Percentiles rank a stretch among this genome's conserved stretches.
phyloP scores from a whole-genome alignment of 1,140 invertebrate species.

The Drosophila prosaltans region DNA sequence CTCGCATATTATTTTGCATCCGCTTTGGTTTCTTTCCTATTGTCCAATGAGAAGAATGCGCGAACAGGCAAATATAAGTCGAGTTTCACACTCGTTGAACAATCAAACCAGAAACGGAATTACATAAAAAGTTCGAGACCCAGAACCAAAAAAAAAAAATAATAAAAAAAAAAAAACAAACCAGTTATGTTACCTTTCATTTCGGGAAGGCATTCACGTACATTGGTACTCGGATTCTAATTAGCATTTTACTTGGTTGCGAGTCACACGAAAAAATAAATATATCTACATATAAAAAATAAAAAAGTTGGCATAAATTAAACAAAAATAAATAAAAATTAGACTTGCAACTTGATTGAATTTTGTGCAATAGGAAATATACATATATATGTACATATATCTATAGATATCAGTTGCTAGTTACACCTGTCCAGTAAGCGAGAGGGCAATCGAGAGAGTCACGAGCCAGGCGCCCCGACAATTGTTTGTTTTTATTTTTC shows the following conservation, averaged over 20 bases:
- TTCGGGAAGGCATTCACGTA: constrained; percentile 19
- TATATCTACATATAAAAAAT: background rate
- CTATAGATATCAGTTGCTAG: background rate
- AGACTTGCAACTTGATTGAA: constrained; percentile 13
- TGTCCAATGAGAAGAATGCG: constrained; percentile 7
- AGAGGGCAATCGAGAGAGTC: constrained; percentile 2
- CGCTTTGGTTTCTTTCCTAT: constrained; percentile 3
- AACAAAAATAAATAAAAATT: constrained; percentile 17
- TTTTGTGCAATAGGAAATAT: constrained; percentile 12
- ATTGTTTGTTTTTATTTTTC: background rate
- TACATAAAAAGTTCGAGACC: constrained; percentile 16
- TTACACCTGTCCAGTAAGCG: constrained; percentile 14
- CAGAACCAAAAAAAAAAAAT: constrained; percentile 11
- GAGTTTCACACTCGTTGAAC: background rate
- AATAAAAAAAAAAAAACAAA: background rate
- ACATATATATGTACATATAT: background rate
- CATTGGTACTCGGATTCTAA: constrained; percentile 3
- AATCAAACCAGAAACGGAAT: constrained; percentile 17
- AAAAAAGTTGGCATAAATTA: constrained; percentile 15
- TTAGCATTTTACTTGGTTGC: constrained; percentile 17
- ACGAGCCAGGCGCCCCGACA: constrained; percentile 15
- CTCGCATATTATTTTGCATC: constrained; percentile 9
- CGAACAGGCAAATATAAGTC: background rate
- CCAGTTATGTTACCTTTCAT: constrained; percentile 19
- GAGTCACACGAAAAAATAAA: constrained; percentile 13